Evolutionary conservation across 2,888 invertebrate species (phyloP).

Genomic region (Amphipyra tragopoginis): DNA sequence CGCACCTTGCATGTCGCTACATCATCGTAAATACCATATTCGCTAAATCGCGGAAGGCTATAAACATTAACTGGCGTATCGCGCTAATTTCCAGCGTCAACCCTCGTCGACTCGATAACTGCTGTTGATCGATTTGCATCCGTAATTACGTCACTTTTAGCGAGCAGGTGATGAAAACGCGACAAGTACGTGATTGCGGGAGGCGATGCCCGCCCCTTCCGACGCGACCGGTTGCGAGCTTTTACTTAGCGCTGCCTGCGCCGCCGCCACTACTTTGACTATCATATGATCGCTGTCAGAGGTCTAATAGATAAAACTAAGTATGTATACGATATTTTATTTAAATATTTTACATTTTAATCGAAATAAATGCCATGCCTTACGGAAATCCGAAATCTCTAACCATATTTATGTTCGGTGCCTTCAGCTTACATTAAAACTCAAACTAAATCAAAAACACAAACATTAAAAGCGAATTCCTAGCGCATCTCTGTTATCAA

Average conservation of each 20-base stretch:
- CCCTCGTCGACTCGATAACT: slow-evolving; percentile 85
- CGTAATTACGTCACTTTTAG: slow-evolving; percentile 89
- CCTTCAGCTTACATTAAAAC: slow-evolving; percentile 26
- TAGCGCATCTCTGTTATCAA: slow-evolving; percentile 67
- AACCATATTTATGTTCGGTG: background rate
- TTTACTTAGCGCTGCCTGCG: slow-evolving; percentile 67
- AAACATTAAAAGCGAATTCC: slow-evolving; percentile 40
- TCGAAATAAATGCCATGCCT: slow-evolving; percentile 1
- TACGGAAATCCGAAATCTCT: background rate
- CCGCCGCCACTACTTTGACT: slow-evolving; percentile 47
- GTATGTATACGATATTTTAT: slow-evolving; percentile 13
- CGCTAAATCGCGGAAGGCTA: slow-evolving; percentile 83
- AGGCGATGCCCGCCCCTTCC: slow-evolving; percentile 82
- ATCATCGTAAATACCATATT: slow-evolving; percentile 78
- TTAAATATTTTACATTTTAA: slow-evolving; percentile 14
- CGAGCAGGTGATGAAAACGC: slow-evolving; percentile 88
- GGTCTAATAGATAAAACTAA: slow-evolving; percentile 48
- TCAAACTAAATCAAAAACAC: slow-evolving; percentile 29
- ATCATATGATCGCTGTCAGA: slow-evolving; percentile 58
- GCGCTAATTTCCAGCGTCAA: slow-evolving; percentile 87
- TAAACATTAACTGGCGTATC: slow-evolving; percentile 85
- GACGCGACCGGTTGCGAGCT: slow-evolving; percentile 81
- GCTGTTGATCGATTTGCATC: slow-evolving; percentile 89
- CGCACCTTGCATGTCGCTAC: slow-evolving; percentile 38
- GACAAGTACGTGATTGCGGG: slow-evolving; percentile 87